phyloP scores from a whole-genome alignment of 2,113 vertebrate species.

The Callionymus lyra region DNA sequence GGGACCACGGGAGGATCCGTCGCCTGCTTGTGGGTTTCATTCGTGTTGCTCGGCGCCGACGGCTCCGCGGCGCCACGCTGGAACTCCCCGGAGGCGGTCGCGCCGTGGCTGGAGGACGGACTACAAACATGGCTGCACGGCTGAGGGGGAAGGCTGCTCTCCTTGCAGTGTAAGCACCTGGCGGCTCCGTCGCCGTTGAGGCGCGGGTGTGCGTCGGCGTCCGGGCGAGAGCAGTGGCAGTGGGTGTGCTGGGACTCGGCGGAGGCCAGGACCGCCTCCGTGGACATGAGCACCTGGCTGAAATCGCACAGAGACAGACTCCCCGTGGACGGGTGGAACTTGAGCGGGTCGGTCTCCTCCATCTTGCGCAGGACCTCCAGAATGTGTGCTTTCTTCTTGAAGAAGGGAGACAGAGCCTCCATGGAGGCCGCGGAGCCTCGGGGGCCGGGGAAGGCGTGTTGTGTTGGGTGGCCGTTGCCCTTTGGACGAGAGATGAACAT shows the following conservation, averaged over 20 bases:
- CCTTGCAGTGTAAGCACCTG: slow-evolving; percentile 65
- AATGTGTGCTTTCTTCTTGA: slow-evolving; percentile 93
- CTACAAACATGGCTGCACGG: slow-evolving; percentile 64
- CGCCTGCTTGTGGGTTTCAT: slow-evolving; percentile 37
- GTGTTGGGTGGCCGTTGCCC: slow-evolving; percentile 63
- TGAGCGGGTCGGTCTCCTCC: slow-evolving; percentile 82
- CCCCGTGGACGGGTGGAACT: slow-evolving; percentile 59
- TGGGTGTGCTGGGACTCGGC: slow-evolving; percentile 52
- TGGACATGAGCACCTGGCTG: slow-evolving; percentile 64
- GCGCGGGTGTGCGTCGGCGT: slow-evolving; percentile 59
- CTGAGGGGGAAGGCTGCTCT: slow-evolving; percentile 59
- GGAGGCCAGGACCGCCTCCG: slow-evolving; percentile 54
- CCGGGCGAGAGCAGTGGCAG: slow-evolving; percentile 60
- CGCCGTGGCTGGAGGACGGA: slow-evolving; percentile 40
- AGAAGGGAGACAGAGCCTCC: slow-evolving; percentile 89
- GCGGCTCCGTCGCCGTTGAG: slow-evolving; percentile 71
- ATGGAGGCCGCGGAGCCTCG: slow-evolving; percentile 59
- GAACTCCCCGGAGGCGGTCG: slow-evolving; percentile 38
- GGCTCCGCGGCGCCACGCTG: slow-evolving; percentile 28
- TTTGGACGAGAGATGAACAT: slow-evolving; percentile 36
- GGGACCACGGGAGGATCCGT: slow-evolving; percentile 6
- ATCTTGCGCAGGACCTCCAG: slow-evolving; percentile 87
- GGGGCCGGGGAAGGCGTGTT: slow-evolving; percentile 65
- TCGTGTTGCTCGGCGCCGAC: slow-evolving; percentile 22
- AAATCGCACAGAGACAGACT: slow-evolving; percentile 67